Percentiles rank a stretch among this genome's conserved stretches.
Conservation (phyloP, 2,888 invertebrate genomes). For the Trichacis sp. region DNA sequence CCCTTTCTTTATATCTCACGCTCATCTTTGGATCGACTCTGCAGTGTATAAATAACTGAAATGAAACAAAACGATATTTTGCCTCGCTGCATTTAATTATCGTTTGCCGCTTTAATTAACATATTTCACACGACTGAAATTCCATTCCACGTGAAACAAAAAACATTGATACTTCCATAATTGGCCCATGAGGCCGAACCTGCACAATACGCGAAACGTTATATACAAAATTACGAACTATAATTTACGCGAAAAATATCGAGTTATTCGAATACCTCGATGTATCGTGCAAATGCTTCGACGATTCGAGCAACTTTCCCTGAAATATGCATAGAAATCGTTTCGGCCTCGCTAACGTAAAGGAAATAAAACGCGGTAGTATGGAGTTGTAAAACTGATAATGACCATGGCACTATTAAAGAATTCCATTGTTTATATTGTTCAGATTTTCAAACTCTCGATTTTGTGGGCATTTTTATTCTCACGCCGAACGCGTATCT, state of each 20-base stretch:
- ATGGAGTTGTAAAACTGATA: neutral
- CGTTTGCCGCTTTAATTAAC: neutral
- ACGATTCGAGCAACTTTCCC: neutral
- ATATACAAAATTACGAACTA: too few species aligned
- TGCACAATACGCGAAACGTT: too few species aligned
- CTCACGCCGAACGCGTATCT: constrained; percentile 9
- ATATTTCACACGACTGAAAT: neutral
- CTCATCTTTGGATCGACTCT: neutral
- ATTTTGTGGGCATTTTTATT: constrained; percentile 7
- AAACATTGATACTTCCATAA: neutral
- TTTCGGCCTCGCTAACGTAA: too few species aligned
- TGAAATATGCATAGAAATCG: neutral
- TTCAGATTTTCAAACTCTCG: neutral
- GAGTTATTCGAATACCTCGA: too few species aligned
- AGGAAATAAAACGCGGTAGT: neutral
- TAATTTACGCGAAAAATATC: too few species aligned
- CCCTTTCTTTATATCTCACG: neutral
- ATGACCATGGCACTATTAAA: constrained; percentile 10
- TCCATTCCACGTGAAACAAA: neutral
- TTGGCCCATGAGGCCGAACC: neutral
- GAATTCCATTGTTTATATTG: constrained; percentile 8
- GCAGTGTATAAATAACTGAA: neutral
- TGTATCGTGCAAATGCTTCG: too few species aligned
- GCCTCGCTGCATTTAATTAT: neutral
- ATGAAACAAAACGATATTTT: neutral